phyloP scores from a whole-genome alignment of 2,113 vertebrate genomes.

The Phrynosoma platyrhinos region DNA sequence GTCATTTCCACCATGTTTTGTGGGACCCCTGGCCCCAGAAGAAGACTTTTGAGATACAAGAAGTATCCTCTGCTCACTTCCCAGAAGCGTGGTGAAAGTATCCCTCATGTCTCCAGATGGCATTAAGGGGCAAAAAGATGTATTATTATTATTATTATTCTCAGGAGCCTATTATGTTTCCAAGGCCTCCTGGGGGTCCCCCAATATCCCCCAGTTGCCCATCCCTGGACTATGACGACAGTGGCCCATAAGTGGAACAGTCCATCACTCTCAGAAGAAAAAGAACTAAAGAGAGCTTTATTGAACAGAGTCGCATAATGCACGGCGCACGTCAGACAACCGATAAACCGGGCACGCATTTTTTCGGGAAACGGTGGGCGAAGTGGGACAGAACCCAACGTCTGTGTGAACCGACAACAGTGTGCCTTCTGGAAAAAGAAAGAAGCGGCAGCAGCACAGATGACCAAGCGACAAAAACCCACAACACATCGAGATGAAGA shows the following conservation, averaged over 20 bases:
- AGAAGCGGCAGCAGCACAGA: not conserved
- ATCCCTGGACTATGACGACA: not conserved
- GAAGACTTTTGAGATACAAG: too few relatives aligned
- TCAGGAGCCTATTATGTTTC: too few relatives aligned
- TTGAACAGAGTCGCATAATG: conserved; percentile 2
- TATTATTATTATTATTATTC: too few relatives aligned
- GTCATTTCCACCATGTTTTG: too few relatives aligned
- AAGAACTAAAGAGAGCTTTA: conserved; percentile 24
- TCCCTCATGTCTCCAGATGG: too few relatives aligned
- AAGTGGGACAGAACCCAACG: too few relatives aligned
- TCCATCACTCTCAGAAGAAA: not conserved
- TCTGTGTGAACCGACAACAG: not conserved
- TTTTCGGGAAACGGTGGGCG: not conserved
- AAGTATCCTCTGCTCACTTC: too few relatives aligned
- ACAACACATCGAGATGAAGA: not conserved
- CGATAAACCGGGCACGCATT: not conserved
- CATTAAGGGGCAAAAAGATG: too few relatives aligned
- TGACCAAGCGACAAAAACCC: not conserved
- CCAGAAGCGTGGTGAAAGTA: too few relatives aligned
- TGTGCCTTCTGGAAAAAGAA: not conserved
- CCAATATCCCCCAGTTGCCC: too few relatives aligned
- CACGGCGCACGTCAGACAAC: not conserved
- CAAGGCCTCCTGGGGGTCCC: too few relatives aligned
- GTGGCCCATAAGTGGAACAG: not conserved
- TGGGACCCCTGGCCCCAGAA: too few relatives aligned